phyloP scores from a whole-genome alignment of 2,888 invertebrate species.

The Romanomermis culicivorax region DNA sequence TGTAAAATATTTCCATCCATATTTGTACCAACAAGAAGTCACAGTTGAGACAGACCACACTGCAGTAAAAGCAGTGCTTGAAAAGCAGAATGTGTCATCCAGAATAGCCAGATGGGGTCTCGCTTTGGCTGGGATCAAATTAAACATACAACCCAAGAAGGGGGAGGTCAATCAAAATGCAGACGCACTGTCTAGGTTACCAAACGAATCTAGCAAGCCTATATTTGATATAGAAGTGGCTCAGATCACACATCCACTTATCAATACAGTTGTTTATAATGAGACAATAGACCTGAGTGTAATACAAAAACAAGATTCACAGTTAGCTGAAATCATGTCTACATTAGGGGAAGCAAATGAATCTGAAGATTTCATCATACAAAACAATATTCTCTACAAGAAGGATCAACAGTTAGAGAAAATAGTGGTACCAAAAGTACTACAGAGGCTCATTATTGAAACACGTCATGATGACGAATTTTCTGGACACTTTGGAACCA shows the following conservation, averaged over 20 bases:
- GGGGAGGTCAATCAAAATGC: conserved; percentile 23
- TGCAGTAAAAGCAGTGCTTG: conserved; percentile 30
- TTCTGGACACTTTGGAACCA: neutral
- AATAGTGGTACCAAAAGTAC: too few species aligned
- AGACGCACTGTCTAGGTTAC: conserved; percentile 26
- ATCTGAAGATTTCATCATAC: too few species aligned
- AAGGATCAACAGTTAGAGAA: too few species aligned
- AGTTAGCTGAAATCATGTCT: too few species aligned
- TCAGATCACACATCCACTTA: neutral
- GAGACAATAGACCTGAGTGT: neutral
- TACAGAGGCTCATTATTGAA: too few species aligned
- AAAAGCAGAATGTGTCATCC: conserved; percentile 30
- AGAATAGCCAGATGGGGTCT: conserved; percentile 32
- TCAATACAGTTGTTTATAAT: neutral
- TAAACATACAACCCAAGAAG: neutral
- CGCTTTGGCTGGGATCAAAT: conserved; percentile 24
- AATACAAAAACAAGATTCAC: neutral
- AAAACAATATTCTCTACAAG: too few species aligned
- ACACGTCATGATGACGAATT: too few species aligned
- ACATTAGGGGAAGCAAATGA: too few species aligned
- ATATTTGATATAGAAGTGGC: neutral
- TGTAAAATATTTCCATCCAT: neutral
- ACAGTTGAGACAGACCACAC: conserved; percentile 1
- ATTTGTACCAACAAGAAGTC: neutral
- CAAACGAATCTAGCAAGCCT: conserved; percentile 1